Evolutionary conservation across 1,140 invertebrate genomes (phyloP), one percentile per base, ranked within the genome.

Genomic region (Harlomillsia oculata): DNA sequence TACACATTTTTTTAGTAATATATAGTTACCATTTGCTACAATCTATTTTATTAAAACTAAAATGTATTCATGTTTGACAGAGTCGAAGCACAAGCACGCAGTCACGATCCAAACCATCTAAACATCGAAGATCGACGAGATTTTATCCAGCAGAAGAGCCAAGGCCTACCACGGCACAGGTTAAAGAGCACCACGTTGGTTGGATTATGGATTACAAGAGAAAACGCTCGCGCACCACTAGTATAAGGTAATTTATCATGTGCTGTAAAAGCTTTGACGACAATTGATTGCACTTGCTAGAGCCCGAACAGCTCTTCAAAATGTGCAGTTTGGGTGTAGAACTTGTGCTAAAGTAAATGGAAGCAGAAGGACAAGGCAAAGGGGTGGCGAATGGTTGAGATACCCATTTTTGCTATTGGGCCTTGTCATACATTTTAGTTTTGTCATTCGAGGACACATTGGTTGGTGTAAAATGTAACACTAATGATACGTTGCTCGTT

Each of bases 121-220:
- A 43, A 5, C 50, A 51, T 23, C 50, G 52, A 11, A 18, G 48
- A 13, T 40, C 53, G 14, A 9, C 59, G 5, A 46, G 63, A 49
- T 64, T 64, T 46, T 64, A 64, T 30, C 59, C 55, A 30, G 59
- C 46, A 6, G 46, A 60, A 37, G 55, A 43, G 9, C 32, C 55
- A 21, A n/a, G n/a, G n/a, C n/a, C n/a, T n/a, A n/a, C n/a, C n/a
- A n/a, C n/a, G n/a, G n/a, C n/a, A n/a, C n/a, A n/a, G n/a, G 43
- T 20, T 14, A 50, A 91, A 37, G 95, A 97, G 69, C 84, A 89
- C 68, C 92, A 97, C 69, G 89, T 99, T 34, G 96, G 95, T 21
- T 99, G 95, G 95, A 84, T 98, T 59, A 84, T 95, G 78, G 92
- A 94, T 71, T 80, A 83, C 5, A 81, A 83, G 65, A 87, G 89